Evolutionary conservation across 2,113 vertebrate species (phyloP).

Genomic region (Xiphias gladius): DNA sequence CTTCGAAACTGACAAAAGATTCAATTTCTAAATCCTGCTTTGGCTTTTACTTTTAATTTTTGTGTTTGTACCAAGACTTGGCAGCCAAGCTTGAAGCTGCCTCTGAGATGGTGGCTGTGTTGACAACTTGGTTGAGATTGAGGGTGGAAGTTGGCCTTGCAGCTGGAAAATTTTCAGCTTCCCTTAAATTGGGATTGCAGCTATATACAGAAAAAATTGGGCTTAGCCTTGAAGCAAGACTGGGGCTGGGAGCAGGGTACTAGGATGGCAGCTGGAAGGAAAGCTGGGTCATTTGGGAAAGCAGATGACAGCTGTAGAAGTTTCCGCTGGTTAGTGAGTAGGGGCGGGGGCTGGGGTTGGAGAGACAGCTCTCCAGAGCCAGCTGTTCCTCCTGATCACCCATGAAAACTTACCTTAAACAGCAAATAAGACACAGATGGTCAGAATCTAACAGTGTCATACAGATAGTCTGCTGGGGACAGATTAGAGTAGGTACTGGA

Average conservation of each 20-base stretch:
- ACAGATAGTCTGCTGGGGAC: conserved; percentile 35
- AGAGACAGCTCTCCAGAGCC: conserved; percentile 69
- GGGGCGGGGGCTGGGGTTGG: conserved; percentile 60
- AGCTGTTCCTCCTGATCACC: conserved; percentile 81
- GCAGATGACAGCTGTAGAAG: conserved; percentile 83
- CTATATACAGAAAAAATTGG: conserved; percentile 13
- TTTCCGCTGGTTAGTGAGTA: conserved; percentile 74
- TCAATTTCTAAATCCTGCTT: background rate
- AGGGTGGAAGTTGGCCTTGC: background rate
- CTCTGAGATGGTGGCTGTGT: conserved; percentile 5
- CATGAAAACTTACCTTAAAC: conserved; percentile 73
- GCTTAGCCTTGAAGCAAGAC: conserved; percentile 48
- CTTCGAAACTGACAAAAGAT: background rate
- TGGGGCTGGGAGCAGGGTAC: conserved; percentile 63
- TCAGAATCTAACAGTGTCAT: conserved; percentile 41
- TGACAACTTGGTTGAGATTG: conserved; percentile 4
- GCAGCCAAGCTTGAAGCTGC: background rate
- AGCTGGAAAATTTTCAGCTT: background rate
- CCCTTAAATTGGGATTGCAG: conserved; percentile 9
- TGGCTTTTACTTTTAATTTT: background rate
- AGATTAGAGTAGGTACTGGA: conserved; percentile 22
- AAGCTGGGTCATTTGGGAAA: conserved; percentile 77
- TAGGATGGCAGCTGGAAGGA: conserved; percentile 67
- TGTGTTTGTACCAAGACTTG: conserved; percentile 13
- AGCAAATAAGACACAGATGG: conserved; percentile 67